Percentiles rank a stretch among this genome's conserved stretches.
Conservation (phyloP, 2,888 invertebrate genomes). For the Bombyx huttoni region DNA sequence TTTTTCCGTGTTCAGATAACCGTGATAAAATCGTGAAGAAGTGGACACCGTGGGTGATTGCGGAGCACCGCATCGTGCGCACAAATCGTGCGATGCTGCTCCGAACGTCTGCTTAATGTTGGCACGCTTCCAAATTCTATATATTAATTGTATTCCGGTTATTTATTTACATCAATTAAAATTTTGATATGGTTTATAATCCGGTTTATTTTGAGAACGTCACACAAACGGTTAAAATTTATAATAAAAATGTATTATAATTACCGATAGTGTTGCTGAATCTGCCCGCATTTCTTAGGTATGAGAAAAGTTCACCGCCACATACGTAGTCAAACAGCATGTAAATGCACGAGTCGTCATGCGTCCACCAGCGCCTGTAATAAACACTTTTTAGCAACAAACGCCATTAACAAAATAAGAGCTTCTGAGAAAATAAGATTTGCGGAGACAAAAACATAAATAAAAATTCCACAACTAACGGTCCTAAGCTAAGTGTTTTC, state of each 20-base stretch:
- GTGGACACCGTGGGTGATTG: slow-evolving; percentile 19
- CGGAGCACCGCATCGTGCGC: slow-evolving; percentile 22
- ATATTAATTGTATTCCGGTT: slow-evolving; percentile 40
- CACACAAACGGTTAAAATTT: not conserved
- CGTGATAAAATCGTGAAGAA: slow-evolving; percentile 14
- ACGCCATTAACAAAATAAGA: no score
- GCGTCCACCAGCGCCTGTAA: slow-evolving; percentile 90
- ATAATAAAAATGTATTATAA: slow-evolving; percentile 11
- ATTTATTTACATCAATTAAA: slow-evolving; percentile 39
- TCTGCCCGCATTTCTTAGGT: slow-evolving; percentile 91
- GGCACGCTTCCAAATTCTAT: slow-evolving; percentile 37
- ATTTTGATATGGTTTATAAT: not conserved
- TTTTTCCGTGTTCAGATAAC: not conserved
- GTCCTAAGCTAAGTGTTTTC: no score
- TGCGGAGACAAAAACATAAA: no score
- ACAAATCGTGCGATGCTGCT: slow-evolving; percentile 12
- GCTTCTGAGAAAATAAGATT: no score
- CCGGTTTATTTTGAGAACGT: no score
- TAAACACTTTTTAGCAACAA: slow-evolving; percentile 4
- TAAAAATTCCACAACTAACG: no score
- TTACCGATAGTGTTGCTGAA: slow-evolving; percentile 87
- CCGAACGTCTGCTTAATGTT: slow-evolving; percentile 16
- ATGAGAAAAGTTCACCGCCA: slow-evolving; percentile 97
- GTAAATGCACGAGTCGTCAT: slow-evolving; percentile 92
- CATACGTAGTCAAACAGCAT: slow-evolving; percentile 98